These are phyloP conservation scores for Stenchaetothrips biformis DNA, from an alignment of 2,888 invertebrate genomes.

Conservation along the genomic window DNA sequence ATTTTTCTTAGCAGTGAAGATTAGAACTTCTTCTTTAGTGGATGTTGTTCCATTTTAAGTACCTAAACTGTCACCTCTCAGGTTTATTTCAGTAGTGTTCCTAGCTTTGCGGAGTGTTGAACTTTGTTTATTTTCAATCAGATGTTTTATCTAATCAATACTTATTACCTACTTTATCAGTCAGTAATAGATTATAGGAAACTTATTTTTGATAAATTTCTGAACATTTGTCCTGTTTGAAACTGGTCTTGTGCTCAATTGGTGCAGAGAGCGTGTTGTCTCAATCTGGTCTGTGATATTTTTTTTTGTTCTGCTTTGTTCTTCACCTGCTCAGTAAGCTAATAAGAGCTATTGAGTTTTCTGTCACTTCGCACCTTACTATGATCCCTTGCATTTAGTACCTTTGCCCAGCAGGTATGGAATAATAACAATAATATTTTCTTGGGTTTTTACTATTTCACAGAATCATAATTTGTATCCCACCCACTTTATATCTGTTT, in stretches of 20 bases:
- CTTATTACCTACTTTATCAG: not conserved
- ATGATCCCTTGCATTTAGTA: too few species aligned
- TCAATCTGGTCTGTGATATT: conserved; percentile 21
- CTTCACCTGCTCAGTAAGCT: not conserved
- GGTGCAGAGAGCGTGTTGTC: not conserved
- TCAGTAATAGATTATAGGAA: not conserved
- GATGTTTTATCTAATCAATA: not conserved
- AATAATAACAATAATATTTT: not conserved
- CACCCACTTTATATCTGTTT: too few species aligned
- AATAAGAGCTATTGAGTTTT: too few species aligned
- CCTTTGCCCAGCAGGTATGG: too few species aligned
- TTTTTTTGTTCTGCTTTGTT: not conserved
- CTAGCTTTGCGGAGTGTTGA: too few species aligned
- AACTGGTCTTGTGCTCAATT: conserved; percentile 8
- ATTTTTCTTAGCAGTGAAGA: too few species aligned
- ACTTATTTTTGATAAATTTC: not conserved
- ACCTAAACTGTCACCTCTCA: not conserved
- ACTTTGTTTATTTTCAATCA: not conserved
- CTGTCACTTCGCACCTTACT: too few species aligned
- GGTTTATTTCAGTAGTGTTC: not conserved
- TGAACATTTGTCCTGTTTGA: not conserved
- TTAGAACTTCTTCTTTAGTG: not conserved
- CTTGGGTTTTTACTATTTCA: not conserved
- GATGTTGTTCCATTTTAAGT: not conserved
- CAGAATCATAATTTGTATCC: not conserved